A percentile compares a stretch with the other conserved stretches of the same genome.
Conservation (phyloP, 2,888 invertebrate genomes). For the Acanthosepion lycidas region DNA sequence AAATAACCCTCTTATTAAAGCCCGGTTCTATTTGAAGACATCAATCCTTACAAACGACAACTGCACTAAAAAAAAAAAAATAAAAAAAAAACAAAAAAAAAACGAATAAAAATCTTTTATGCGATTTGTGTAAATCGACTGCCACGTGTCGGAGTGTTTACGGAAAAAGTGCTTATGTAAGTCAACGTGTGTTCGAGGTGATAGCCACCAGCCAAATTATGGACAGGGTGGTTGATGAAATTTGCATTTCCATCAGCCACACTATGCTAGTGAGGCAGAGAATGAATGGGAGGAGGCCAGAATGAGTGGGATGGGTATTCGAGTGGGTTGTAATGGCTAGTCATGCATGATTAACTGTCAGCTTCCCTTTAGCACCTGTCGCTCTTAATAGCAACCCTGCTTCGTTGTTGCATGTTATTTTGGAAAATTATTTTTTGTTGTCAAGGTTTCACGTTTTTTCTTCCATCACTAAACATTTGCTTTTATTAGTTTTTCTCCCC, state of each 20-base stretch:
- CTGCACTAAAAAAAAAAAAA: no score
- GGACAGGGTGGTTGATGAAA: not conserved
- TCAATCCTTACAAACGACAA: no score
- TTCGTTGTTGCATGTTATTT: not conserved
- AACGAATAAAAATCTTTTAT: no score
- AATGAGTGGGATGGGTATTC: not conserved
- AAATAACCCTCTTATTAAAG: no score
- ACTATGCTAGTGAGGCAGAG: not conserved
- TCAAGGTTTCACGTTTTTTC: not conserved
- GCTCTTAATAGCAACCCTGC: not conserved
- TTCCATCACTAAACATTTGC: not conserved
- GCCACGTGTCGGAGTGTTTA: no score
- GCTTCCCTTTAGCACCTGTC: not conserved
- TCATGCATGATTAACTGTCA: not conserved
- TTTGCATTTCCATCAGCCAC: not conserved
- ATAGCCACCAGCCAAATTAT: not conserved
- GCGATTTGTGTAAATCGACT: no score
- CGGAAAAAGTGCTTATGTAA: no score
- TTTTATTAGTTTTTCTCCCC: no score
- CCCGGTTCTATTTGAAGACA: no score
- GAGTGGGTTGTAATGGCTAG: not conserved
- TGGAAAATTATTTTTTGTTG: not conserved
- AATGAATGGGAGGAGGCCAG: no score
- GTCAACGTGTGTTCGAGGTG: not conserved
- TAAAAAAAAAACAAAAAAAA: no score